A percentile compares a stretch with the other conserved stretches of the same genome.
Evolutionary conservation across 2,888 invertebrate species (phyloP).

Genomic region (Mylabris sibirica): DNA sequence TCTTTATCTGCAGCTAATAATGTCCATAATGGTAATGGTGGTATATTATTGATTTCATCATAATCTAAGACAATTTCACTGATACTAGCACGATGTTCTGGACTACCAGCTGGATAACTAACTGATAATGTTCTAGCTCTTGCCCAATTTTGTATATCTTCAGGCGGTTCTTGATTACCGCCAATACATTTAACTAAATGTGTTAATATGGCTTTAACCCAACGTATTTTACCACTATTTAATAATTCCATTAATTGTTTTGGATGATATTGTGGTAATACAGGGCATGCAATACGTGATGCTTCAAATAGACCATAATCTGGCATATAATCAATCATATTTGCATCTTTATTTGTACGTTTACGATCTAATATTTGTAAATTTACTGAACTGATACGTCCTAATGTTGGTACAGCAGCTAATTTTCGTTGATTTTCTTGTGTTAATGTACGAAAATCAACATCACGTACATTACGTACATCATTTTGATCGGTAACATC

Average conservation of each 20-base stretch:
- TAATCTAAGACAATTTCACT: constrained; percentile 92
- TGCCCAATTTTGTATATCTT: constrained; percentile 77
- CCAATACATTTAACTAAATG: constrained; percentile 87
- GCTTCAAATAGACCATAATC: constrained; percentile 97
- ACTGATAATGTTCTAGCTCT: constrained; percentile 89
- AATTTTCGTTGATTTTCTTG: constrained; percentile 71
- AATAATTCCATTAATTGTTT: constrained; percentile 98
- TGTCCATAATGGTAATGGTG: constrained; percentile 96
- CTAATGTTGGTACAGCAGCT: constrained; percentile 80
- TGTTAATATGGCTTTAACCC: constrained; percentile 97
- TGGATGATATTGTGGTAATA: constrained; percentile 98
- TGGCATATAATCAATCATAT: constrained; percentile 81
- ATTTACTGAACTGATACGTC: constrained; percentile 85
- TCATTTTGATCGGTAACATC: constrained; percentile 68
- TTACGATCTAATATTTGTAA: constrained; percentile 79
- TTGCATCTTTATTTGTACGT: constrained; percentile 61
- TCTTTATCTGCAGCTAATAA: constrained; percentile 94
- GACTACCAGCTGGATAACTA: constrained; percentile 84
- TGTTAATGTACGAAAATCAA: constrained; percentile 72
- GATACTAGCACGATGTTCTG: constrained; percentile 80
- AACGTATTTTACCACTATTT: constrained; percentile 96
- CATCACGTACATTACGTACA: constrained; percentile 69
- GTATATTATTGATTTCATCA: constrained; percentile 96
- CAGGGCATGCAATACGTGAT: constrained; percentile 95
- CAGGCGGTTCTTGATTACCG: constrained; percentile 62